Percentiles rank a stretch among this genome's conserved stretches.
These are phyloP conservation scores for Zaprionus ornatus DNA, from an alignment of 1,140 invertebrate genomes.

Conservation along the genomic window DNA sequence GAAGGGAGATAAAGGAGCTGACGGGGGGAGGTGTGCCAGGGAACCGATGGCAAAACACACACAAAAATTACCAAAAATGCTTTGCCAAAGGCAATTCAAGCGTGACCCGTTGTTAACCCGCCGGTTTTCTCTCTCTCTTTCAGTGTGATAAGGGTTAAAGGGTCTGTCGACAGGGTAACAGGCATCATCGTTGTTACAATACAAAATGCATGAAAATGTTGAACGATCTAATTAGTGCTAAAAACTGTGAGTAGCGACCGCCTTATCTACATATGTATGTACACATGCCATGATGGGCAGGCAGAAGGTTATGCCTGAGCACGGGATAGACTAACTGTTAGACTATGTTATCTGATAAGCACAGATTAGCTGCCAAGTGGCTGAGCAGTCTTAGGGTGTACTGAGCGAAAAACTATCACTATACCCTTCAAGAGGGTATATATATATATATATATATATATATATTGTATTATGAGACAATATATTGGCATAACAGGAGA, in stretches of 20 bases:
- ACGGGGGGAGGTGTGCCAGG: not conserved
- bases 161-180: conserved; percentile 56
- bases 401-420: too few relatives aligned
- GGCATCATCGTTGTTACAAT: conserved; percentile 5
- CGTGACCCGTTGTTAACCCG: conserved; percentile 31
- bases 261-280: not conserved
- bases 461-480: too few relatives aligned
- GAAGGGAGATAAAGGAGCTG: too few relatives aligned
- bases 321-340: not conserved
- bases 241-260: not conserved
- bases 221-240: conserved; percentile 71
- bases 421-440: too few relatives aligned
- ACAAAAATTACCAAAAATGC: conserved; percentile 28
- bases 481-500: too few relatives aligned
- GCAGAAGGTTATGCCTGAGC: too few relatives aligned
- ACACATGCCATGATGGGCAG: too few relatives aligned
- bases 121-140: not conserved
- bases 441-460: too few relatives aligned
- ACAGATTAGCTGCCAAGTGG: not conserved
- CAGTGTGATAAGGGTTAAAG: conserved; percentile 71
- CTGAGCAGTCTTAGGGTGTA: too few relatives aligned
- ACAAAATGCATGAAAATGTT: conserved; percentile 69
- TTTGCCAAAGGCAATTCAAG: conserved; percentile 40
- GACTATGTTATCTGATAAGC: not conserved
- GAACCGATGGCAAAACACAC: conserved; percentile 20